Base-by-base conservation (phyloP, 1,140 invertebrate genomes). In the Drosophila gunungcola region DNA sequence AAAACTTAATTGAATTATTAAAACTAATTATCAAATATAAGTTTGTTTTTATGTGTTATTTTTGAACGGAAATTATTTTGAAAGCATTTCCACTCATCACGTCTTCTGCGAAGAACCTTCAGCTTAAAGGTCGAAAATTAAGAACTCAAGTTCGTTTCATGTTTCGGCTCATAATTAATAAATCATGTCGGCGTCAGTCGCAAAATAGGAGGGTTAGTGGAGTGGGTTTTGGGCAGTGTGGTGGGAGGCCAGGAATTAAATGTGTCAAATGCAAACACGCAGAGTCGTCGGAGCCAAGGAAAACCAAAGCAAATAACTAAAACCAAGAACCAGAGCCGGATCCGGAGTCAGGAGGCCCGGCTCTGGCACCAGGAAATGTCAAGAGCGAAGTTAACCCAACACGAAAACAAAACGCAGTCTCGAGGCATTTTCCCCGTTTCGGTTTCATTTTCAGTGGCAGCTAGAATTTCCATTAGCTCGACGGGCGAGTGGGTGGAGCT, bases 201-300 rank as follows among this genome's bases (percentile, higher is more conserved):
- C 41, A 41, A 48, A 48, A 51, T 55, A 42, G 29, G 34, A 25
- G 42, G 57, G 39, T 13, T n/a, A 12, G 13, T 6, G 34, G 42
- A 45, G 39, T 21, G 42, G 9, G 29, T 11, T 27, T 32, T 9
- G n/a, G 11, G 46, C 38, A 39, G 9, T 36, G 27, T 9, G 39
- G 21, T 11, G 57, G 65, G n/a, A 27, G 68, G 51, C n/a, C 32
- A 42, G 72, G 67, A 70, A 79, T 88, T 78, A 90, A 90, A 89
- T 89, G 84, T 90, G 84, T 89, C 85, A 89, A 89, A 89, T 80
- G 77, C 84, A 89, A 89, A 84, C 85, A 90, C 84, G 84, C 80
- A 84, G 76, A 69, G 67, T 56, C 41, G 43, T 73, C 54, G 42
- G 32, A 61, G 53, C 16, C 53, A 21, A 42, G 60, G 36, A 39